Evolutionary conservation across 2,797 vertebrate species (phyloP), one percentile per base, ranked within the genome.

Genomic region (Podarcis lilfordi): DNA sequence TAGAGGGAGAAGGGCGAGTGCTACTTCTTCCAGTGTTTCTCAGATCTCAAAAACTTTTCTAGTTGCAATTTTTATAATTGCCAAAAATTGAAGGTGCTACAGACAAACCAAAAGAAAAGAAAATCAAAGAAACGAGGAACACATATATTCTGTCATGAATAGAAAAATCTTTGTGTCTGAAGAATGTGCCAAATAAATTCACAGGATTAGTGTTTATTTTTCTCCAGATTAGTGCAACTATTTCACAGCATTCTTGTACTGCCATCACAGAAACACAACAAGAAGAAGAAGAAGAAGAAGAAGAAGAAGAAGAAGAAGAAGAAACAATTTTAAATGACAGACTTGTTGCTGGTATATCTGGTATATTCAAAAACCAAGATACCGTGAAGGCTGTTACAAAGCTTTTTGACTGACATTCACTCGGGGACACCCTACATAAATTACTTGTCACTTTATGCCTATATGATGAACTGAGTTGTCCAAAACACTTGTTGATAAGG

Each of bases 401-500:
- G 86, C 1, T 27, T 79, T 15, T 77, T 15, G 43, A 5, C n/a
- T 50, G 7, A 15, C 83, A 68, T 74, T 89, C 32, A 55, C 61
- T 35, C 21, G 59, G 50, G 77, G 21, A 81, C 19, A 55, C 4
- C 59, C 72, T 50, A 35, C 55, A 80, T 64, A 29, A 80, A 29
- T 74, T 80, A 8, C 55, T 76, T 89, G 40, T 68, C 77, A 50
- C 40, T 61, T 80, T n/a, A 40, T 13, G 3, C 10, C 17, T 64
- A 32, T 90, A 27, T 88, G 86, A 86, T 59, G 86, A 90, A 89
- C 2, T 32, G 82, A 74, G 45, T 82, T 15, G n/a, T 83, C 81
- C 87, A 15, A 43, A 29, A 85, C 82, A 32, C 76, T 83, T 23
- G 27, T 0, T 45, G 77, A 84, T 88, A 85, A 85, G 17, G 25